Evolutionary conservation across 2,113 vertebrate genomes (phyloP).

Genomic region (Neomonachus schauinslandi): DNA sequence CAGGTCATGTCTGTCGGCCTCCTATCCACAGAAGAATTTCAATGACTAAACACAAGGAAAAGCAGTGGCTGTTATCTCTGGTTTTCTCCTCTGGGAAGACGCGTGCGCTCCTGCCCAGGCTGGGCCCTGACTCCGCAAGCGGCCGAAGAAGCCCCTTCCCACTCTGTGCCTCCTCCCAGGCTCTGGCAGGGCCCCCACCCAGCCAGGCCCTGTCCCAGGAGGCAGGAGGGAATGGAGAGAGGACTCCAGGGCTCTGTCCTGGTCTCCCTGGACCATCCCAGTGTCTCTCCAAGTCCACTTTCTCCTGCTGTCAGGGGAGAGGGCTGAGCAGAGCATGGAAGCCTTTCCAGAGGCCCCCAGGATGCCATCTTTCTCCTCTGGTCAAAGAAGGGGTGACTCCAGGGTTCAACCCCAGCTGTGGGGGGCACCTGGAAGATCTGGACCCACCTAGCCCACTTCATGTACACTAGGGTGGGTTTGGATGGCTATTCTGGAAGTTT

Average conservation of each 20-base stretch:
- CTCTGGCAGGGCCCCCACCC: no score
- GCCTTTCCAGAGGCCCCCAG: neutral
- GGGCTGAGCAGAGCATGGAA: neutral
- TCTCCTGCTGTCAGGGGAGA: neutral
- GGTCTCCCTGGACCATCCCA: neutral
- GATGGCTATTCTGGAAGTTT: neutral
- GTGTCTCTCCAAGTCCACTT: neutral
- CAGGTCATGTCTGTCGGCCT: neutral
- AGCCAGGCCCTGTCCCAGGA: neutral
- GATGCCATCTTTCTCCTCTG: neutral
- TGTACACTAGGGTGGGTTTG: neutral
- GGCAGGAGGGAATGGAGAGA: neutral
- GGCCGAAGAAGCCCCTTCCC: accelerated
- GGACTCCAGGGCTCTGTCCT: neutral
- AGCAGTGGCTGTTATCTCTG: no score
- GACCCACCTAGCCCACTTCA: no score
- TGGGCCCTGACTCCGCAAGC: neutral
- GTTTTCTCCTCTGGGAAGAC: neutral
- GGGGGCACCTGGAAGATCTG: neutral
- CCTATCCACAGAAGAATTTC: neutral
- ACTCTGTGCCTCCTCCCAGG: neutral
- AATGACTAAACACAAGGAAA: neutral
- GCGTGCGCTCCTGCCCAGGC: neutral
- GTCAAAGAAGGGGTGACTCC: neutral
- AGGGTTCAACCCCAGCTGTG: neutral